Percentiles rank a stretch among this genome's conserved stretches.
Evolutionary conservation across 2,888 invertebrate species (phyloP).

Genomic region (Athetis lepigone): DNA sequence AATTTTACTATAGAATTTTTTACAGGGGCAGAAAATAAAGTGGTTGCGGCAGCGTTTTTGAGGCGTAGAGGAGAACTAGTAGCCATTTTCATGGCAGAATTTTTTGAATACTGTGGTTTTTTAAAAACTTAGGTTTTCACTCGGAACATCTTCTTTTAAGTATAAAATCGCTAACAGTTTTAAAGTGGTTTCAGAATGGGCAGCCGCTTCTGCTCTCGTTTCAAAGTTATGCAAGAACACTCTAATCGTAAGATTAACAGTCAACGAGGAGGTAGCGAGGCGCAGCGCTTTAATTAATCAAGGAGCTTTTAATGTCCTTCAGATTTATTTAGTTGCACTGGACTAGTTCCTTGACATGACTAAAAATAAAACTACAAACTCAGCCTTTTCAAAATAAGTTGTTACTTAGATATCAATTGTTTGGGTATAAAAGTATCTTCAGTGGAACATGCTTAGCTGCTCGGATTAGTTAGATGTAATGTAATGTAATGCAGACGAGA

Average conservation of each 20-base stretch:
- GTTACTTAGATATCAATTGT: background rate
- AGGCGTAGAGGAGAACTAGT: background rate
- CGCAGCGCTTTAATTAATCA: no score
- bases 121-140: background rate
- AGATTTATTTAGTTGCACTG: no score
- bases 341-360: no score
- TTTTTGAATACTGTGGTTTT: background rate
- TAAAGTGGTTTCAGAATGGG: no score
- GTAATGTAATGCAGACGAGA: constrained; percentile 36
- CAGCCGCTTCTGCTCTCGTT: no score
- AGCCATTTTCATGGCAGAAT: background rate
- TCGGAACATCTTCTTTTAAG: no score
- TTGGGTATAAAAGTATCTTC: constrained; percentile 16
- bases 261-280: background rate
- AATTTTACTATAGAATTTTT: background rate
- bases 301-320: no score
- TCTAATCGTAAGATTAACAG: background rate
- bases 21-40: background rate
- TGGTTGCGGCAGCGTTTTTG: no score
- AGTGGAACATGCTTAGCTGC: constrained; percentile 9
- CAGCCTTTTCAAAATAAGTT: no score
- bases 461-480: constrained; percentile 32
- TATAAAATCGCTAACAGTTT: no score
- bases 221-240: no score
- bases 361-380: no score